These are phyloP conservation scores for Sternarchorhynchus goeldii DNA, from an alignment of 2,797 vertebrate genomes.

Conservation along the genomic window DNA sequence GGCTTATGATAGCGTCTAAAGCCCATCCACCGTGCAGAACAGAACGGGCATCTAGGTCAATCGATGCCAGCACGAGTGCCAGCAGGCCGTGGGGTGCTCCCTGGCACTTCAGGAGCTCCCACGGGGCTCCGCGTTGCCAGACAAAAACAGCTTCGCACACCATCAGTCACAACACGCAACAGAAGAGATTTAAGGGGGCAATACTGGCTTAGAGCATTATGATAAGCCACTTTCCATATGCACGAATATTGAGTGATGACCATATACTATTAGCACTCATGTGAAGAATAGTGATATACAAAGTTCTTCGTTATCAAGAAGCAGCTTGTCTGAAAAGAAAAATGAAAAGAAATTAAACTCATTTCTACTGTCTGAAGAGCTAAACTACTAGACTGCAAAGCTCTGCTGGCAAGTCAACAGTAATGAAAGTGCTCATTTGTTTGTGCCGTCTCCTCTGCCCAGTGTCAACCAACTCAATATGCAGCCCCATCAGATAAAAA, in stretches of 20 bases:
- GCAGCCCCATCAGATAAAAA: conserved; percentile 40
- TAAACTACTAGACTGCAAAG: conserved; percentile 41
- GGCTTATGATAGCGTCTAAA: not conserved
- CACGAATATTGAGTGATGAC: not conserved
- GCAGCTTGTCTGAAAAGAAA: not conserved
- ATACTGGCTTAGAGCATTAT: not conserved
- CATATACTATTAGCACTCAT: conserved; percentile 22
- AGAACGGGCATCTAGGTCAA: not conserved
- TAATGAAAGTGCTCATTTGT: conserved; percentile 47
- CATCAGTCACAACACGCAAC: conserved; percentile 8
- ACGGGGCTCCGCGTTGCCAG: too few relatives aligned
- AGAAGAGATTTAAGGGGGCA: conserved; percentile 22
- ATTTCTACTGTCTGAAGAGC: conserved; percentile 28
- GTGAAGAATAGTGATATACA: not conserved
- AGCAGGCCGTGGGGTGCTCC: not conserved
- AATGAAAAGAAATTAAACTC: not conserved
- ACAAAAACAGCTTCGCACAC: not conserved
- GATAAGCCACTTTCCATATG: not conserved
- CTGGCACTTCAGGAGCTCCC: not conserved
- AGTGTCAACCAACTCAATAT: conserved; percentile 39
- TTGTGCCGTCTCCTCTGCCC: conserved; percentile 37
- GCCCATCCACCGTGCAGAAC: not conserved
- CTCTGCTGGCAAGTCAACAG: conserved; percentile 37
- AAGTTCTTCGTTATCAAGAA: not conserved
- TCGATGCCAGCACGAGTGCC: not conserved